phyloP scores from a whole-genome alignment of 37 sponge, comb jelly and placozoan genomes.

The Diacarnus erythraeanus region DNA sequence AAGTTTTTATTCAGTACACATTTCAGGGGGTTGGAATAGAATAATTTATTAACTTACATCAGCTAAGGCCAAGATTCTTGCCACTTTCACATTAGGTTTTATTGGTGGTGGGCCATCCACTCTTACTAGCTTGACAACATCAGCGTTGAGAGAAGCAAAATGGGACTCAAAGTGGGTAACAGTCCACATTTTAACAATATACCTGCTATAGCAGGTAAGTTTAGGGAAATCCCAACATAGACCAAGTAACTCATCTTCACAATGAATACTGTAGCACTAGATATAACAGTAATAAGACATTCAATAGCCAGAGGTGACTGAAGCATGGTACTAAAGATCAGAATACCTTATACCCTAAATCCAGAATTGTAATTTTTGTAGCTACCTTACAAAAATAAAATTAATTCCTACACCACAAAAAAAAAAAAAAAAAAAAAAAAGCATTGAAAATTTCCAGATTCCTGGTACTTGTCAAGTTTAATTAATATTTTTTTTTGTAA shows the following conservation, averaged over 20 bases:
- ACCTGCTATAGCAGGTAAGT: slow-evolving; percentile 33
- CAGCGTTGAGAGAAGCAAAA: slow-evolving; percentile 43
- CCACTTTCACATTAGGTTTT: neutral
- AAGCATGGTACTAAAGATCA: too few relatives aligned
- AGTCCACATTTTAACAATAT: slow-evolving; percentile 23
- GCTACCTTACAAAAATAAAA: too few relatives aligned
- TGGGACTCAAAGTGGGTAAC: slow-evolving; percentile 46
- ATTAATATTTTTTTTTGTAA: too few relatives aligned
- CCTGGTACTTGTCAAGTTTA: too few relatives aligned
- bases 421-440: too few relatives aligned
- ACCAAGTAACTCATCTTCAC: slow-evolving; percentile 36
- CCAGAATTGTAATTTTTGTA: too few relatives aligned
- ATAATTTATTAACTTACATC: slow-evolving; percentile 35
- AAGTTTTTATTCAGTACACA: neutral
- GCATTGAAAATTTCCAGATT: too few relatives aligned
- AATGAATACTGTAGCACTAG: slow-evolving; percentile 24
- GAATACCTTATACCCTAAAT: too few relatives aligned
- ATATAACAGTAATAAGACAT: neutral
- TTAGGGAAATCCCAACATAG: slow-evolving; percentile 26
- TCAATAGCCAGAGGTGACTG: too few relatives aligned
- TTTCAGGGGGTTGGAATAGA: neutral
- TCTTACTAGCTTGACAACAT: slow-evolving; percentile 14
- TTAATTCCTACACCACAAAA: too few relatives aligned
- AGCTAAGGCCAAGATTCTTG: slow-evolving; percentile 45
- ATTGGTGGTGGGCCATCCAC: slow-evolving; percentile 4